Evolutionary conservation across 2,797 vertebrate species (phyloP), one percentile per base, ranked within the genome.

Genomic region (Adelosebastes latens): DNA sequence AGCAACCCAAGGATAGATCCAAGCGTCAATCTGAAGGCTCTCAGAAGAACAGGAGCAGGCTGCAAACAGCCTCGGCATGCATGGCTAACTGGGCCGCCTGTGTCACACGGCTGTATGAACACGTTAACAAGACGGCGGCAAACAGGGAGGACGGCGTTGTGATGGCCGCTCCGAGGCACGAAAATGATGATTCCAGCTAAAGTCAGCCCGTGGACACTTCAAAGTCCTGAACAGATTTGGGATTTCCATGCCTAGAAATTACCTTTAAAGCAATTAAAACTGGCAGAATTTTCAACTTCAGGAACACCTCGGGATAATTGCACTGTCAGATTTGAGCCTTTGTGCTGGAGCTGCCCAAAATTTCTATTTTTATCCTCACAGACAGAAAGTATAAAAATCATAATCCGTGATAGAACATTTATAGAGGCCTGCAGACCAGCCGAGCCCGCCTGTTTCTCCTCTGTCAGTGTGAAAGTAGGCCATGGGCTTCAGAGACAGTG

Each of bases 391-490:
- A 60, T 75, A 46, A 72, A 80, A 87, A 69, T 83, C 53, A 22
- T 49, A 79, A 80, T 77, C 72, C 24, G 0, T 55, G 58, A 65
- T 24, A 14, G 69, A 84, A 72, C 16, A 29, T 82, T 74, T 20
- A 36, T 12, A 20, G 27, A 67, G 65, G 42, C 24, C 58, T 22
- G 27, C 63, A 81, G 77, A 85, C 58, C 68, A 32, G 49, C 61
- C 0, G 11, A 75, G 81, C 39, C 16, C 13, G 55, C 42, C 76
- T 82, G 79, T 80, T 83, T 86, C 80, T 81, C 72, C 16, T 81
- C 71, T 75, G 74, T 82, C 81, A 56, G 75, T 69, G 74, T 76
- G 79, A 91, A 93, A 92, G 77, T 92, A 91, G 90, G 88, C 82
- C 90, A 86, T 12, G 12, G 76, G 73, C 80, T 88, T 84, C 60